phyloP scores from a whole-genome alignment of 2,113 vertebrate genomes.

The Herpetotheres cachinnans region DNA sequence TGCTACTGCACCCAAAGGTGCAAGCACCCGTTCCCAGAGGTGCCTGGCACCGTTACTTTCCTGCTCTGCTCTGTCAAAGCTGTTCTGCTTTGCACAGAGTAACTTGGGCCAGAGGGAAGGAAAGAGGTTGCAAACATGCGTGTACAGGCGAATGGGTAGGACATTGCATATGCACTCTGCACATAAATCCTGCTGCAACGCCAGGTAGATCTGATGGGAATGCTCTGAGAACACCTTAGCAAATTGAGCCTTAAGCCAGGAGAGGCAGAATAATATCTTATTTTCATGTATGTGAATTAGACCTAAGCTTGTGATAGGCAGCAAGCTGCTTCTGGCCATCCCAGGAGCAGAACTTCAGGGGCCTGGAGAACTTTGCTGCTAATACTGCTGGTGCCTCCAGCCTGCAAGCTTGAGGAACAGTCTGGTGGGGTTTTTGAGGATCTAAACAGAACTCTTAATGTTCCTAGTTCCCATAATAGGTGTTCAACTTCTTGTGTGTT shows the following conservation, averaged over 20 bases:
- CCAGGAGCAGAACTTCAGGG: neutral
- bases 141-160: fast-evolving
- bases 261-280: neutral
- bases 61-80: neutral
- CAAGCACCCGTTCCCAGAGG: neutral
- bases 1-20: neutral
- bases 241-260: neutral
- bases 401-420: neutral
- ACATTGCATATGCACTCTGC: fast-evolving
- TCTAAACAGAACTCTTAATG: neutral
- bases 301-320: neutral
- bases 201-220: neutral
- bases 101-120: neutral
- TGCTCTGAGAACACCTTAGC: neutral
- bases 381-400: neutral
- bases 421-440: neutral
- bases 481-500: neutral
- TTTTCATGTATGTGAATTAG: neutral
- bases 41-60: neutral
- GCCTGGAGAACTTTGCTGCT: neutral
- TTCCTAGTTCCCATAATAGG: neutral
- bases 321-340: neutral
- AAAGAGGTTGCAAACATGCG: neutral
- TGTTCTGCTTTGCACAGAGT: neutral
- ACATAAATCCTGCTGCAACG: neutral